A percentile compares a stretch with the other conserved stretches of the same genome.
Conservation (phyloP, 1,140 invertebrate genomes). For the Pinna nobilis region DNA sequence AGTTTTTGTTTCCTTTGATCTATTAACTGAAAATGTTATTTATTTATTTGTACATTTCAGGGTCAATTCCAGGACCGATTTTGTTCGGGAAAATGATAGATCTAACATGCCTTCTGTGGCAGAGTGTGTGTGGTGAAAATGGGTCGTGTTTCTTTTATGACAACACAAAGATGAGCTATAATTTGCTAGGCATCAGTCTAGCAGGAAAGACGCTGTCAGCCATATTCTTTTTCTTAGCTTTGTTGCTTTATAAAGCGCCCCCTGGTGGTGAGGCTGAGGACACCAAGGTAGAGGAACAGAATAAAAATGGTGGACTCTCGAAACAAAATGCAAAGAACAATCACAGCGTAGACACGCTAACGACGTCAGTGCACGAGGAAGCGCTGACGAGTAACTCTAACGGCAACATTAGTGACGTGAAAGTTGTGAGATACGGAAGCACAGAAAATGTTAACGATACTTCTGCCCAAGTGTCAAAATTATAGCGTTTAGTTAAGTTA, state of each 20-base stretch:
- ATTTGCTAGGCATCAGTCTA: constrained; percentile 59
- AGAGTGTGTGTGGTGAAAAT: constrained; percentile 52
- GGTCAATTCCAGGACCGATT: constrained; percentile 74
- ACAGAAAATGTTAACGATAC: no score
- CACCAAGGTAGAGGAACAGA: not conserved
- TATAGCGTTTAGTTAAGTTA: no score
- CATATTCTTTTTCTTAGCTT: constrained; percentile 64
- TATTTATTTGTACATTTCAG: constrained; percentile 45
- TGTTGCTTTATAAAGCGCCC: constrained; percentile 62
- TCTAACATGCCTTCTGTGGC: constrained; percentile 73
- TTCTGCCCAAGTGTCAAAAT: no score
- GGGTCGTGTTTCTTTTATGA: constrained; percentile 71
- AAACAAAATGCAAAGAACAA: not conserved
- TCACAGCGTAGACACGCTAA: constrained; percentile 26
- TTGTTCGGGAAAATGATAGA: constrained; percentile 74
- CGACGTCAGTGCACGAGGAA: constrained; percentile 22
- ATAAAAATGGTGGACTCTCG: not conserved
- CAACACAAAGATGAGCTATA: constrained; percentile 69
- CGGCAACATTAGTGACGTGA: not conserved
- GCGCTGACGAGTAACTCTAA: constrained; percentile 6
- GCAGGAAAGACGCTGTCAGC: constrained; percentile 58
- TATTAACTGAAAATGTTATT: no score
- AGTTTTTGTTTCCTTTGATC: no score
- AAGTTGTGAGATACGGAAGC: no score
- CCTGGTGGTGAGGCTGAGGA: constrained; percentile 30